Percentiles rank a stretch among this genome's conserved stretches.
Conservation (phyloP, 2,797 vertebrate species). For the Taeniopygia guttata region DNA sequence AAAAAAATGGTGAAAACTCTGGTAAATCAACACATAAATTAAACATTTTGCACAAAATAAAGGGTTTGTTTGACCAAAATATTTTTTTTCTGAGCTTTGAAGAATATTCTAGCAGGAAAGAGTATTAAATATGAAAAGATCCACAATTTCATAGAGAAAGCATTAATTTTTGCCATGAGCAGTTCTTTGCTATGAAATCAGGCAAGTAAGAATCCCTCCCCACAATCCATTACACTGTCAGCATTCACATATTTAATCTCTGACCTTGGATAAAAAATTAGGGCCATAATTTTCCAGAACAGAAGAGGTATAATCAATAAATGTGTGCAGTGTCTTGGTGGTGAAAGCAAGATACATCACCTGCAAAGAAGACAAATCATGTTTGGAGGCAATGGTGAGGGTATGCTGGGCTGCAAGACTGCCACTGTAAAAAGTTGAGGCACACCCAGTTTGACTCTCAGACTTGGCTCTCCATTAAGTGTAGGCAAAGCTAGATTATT, state of each 20-base stretch:
- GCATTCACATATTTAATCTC: background rate
- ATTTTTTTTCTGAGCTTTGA: background rate
- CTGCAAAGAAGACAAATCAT: background rate
- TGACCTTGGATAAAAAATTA: background rate
- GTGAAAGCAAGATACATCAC: background rate
- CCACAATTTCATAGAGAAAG: background rate
- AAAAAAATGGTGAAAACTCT: background rate
- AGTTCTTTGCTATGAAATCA: background rate
- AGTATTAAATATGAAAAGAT: background rate
- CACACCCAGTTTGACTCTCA: background rate
- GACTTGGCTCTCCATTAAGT: background rate
- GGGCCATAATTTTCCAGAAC: background rate
- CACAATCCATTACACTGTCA: background rate
- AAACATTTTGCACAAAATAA: too few relatives aligned
- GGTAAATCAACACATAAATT: background rate
- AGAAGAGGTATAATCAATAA: background rate
- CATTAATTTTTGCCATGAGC: background rate
- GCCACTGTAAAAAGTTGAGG: background rate
- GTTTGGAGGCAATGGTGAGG: background rate
- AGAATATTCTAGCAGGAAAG: background rate
- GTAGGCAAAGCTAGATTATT: background rate
- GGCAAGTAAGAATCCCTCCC: background rate
- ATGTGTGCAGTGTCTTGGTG: background rate
- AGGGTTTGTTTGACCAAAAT: background rate
- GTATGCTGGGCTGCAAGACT: background rate